phyloP scores from a whole-genome alignment of 1,140 invertebrate species.

The Orchestia grillus region DNA sequence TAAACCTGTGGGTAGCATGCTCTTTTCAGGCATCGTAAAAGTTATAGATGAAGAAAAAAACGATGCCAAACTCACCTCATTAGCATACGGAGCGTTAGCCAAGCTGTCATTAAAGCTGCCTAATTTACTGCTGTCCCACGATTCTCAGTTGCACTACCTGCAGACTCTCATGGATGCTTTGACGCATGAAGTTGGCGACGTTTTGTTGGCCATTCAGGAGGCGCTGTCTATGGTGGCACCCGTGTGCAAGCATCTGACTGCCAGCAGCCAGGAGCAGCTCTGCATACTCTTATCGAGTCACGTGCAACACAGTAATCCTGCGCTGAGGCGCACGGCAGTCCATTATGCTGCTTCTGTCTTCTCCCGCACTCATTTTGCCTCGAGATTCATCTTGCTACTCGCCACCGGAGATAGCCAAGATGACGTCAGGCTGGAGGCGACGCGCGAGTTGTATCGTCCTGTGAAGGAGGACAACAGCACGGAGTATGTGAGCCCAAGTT shows the following conservation, averaged over 20 bases:
- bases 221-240: constrained; percentile 80
- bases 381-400: constrained; percentile 85
- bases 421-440: constrained; percentile 81
- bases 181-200: constrained; percentile 73
- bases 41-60: constrained; percentile 69
- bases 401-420: constrained; percentile 88
- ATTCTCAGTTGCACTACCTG: constrained; percentile 75
- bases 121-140: constrained; percentile 71
- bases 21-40: constrained; percentile 67
- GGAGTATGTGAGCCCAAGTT: constrained; percentile 73
- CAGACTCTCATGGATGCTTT: constrained; percentile 79
- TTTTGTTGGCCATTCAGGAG: constrained; percentile 75
- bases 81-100: constrained; percentile 84
- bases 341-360: constrained; percentile 87
- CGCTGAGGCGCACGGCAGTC: constrained; percentile 85
- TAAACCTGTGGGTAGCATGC: constrained; percentile 66
- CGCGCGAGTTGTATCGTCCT: constrained; percentile 79
- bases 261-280: constrained; percentile 72
- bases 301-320: constrained; percentile 78
- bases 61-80: constrained; percentile 76
- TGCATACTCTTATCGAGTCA: constrained; percentile 76
- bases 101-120: constrained; percentile 80
- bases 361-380: constrained; percentile 83
- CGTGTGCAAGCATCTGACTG: constrained; percentile 76
- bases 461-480: constrained; percentile 70